phyloP scores from a whole-genome alignment of 2,888 invertebrate species.

The Cosmia pyralina region DNA sequence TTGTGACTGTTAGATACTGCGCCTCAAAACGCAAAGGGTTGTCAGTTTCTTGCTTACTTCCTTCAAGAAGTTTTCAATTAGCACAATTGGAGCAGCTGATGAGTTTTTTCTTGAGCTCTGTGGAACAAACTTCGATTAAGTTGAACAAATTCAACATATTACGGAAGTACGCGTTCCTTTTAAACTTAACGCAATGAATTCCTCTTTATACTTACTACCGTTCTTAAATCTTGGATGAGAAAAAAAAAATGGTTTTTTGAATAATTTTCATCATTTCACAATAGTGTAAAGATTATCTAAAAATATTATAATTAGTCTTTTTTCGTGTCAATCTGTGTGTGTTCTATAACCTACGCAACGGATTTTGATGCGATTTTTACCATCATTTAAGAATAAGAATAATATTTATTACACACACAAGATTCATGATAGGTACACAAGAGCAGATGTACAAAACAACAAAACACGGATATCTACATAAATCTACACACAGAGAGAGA shows the following conservation, averaged over 20 bases:
- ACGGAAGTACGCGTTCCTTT: constrained; percentile 12
- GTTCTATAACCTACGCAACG: no score
- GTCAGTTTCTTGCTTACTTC: constrained; percentile 11
- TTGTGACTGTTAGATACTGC: neutral
- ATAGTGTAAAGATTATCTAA: no score
- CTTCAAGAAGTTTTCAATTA: constrained; percentile 34
- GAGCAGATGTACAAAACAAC: no score
- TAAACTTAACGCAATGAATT: constrained; percentile 31
- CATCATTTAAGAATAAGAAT: no score
- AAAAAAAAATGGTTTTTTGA: neutral
- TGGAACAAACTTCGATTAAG: constrained; percentile 45
- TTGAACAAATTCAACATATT: constrained; percentile 49
- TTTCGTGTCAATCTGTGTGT: no score
- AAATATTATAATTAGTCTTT: no score
- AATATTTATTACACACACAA: no score
- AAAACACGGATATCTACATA: no score
- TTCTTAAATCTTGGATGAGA: neutral
- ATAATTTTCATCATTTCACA: no score
- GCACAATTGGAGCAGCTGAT: constrained; percentile 24
- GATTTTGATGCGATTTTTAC: no score
- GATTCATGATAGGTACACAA: no score
- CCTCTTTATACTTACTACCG: constrained; percentile 5
- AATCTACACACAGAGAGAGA: no score
- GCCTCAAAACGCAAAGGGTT: neutral
- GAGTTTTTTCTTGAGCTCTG: constrained; percentile 33